These are phyloP conservation scores for Calephelis perditalis DNA, from an alignment of 2,888 invertebrate genomes.

Conservation along the genomic window DNA sequence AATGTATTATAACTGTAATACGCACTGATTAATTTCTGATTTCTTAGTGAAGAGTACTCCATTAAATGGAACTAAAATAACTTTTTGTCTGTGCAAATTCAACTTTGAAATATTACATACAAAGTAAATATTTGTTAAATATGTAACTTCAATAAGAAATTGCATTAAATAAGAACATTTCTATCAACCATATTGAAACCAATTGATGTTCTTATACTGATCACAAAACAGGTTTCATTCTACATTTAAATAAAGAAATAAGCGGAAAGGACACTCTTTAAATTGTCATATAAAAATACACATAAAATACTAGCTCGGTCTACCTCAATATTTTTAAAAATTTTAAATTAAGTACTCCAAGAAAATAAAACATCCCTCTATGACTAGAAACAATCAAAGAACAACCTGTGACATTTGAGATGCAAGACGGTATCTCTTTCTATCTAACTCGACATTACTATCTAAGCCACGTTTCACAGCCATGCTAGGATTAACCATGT, in stretches of 20 bases:
- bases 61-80: too few relatives aligned
- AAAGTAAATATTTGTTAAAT: too few relatives aligned
- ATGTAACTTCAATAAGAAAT: too few relatives aligned
- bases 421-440: conserved; percentile 55
- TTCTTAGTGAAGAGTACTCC: too few relatives aligned
- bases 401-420: conserved; percentile 63
- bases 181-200: too few relatives aligned
- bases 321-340: background rate
- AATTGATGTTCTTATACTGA: background rate
- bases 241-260: background rate
- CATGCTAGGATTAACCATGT: conserved; percentile 44
- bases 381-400: conserved; percentile 56
- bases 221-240: background rate
- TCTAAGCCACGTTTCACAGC: conserved; percentile 61
- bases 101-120: too few relatives aligned
- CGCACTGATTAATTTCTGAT: too few relatives aligned
- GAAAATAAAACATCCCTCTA: conserved; percentile 16
- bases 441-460: conserved; percentile 49
- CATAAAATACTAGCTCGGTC: background rate
- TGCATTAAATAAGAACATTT: too few relatives aligned
- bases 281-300: background rate
- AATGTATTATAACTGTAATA: too few relatives aligned
- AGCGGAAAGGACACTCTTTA: background rate
- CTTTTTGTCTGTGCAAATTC: too few relatives aligned
- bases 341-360: background rate